Percentiles rank a stretch among this genome's conserved stretches.
Evolutionary conservation across 2,113 vertebrate genomes (phyloP).

Genomic region (Psittacus erithacus): DNA sequence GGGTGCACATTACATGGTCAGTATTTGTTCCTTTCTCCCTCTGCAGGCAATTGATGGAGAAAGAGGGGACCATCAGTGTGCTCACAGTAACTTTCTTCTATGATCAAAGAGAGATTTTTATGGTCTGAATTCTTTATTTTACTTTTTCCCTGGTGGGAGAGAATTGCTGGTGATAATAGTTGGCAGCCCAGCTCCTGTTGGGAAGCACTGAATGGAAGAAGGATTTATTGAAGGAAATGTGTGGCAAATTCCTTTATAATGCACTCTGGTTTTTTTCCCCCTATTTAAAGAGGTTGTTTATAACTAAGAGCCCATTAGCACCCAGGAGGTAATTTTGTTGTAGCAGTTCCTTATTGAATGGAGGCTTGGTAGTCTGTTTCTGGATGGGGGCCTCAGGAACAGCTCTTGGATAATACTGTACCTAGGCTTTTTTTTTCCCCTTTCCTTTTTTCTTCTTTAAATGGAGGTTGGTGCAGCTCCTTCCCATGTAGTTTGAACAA

Average conservation of each 20-base stretch:
- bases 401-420: background rate
- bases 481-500: conserved; percentile 9
- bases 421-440: background rate
- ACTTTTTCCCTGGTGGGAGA: conserved; percentile 4
- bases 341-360: conserved; percentile 16
- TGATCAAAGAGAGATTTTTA: conserved; percentile 20
- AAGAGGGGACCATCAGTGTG: background rate
- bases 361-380: conserved; percentile 9
- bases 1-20: background rate
- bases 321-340: conserved; percentile 28
- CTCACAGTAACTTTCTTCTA: conserved; percentile 6
- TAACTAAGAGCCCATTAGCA: background rate
- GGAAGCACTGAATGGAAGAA: conserved; percentile 19
- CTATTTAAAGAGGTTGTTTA: conserved; percentile 35
- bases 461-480: background rate
- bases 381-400: conserved; percentile 8
- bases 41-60: background rate
- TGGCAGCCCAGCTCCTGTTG: conserved; percentile 27
- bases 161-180: conserved; percentile 31
- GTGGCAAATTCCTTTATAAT: conserved; percentile 2
- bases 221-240: conserved; percentile 32
- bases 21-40: conserved; percentile 4
- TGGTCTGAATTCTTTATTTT: conserved; percentile 12
- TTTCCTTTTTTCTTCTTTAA: background rate
- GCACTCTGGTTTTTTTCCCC: background rate